These are phyloP conservation scores for Mylabris phalerata DNA, from an alignment of 1,140 invertebrate species.

Conservation along the genomic window DNA sequence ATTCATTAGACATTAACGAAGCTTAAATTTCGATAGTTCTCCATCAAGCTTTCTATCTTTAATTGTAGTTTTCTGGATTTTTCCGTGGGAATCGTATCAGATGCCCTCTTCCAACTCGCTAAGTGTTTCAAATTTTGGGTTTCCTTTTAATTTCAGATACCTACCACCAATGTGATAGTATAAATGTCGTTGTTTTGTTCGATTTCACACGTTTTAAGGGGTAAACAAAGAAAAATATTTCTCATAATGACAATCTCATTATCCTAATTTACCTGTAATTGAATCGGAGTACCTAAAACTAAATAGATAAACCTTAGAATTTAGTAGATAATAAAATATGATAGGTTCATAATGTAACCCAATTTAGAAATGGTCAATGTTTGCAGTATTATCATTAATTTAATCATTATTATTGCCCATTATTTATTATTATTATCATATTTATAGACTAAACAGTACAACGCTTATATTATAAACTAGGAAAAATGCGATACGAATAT, in stretches of 20 bases:
- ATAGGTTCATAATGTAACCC: background rate
- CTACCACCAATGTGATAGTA: conserved; percentile 3
- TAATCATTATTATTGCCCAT: too few species aligned
- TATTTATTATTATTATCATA: too few species aligned
- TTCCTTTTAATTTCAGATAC: too few species aligned
- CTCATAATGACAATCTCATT: conserved; percentile 19
- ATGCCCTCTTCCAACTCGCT: too few species aligned
- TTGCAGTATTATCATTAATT: conserved; percentile 14
- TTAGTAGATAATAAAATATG: background rate
- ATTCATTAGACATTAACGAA: too few species aligned
- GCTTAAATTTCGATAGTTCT: too few species aligned
- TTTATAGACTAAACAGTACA: background rate
- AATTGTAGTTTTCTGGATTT: too few species aligned
- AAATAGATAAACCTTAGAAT: too few species aligned
- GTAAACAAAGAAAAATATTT: background rate
- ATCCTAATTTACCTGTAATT: background rate
- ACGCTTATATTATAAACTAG: background rate
- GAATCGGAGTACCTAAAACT: background rate
- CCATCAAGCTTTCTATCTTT: too few species aligned
- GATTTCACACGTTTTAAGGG: too few species aligned
- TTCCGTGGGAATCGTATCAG: too few species aligned
- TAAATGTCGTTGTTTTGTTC: background rate
- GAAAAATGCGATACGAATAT: conserved; percentile 9
- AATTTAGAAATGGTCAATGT: conserved; percentile 6
- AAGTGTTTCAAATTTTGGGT: too few species aligned